phyloP scores from a whole-genome alignment of 2,888 invertebrate genomes.

The Microplitis manilae region DNA sequence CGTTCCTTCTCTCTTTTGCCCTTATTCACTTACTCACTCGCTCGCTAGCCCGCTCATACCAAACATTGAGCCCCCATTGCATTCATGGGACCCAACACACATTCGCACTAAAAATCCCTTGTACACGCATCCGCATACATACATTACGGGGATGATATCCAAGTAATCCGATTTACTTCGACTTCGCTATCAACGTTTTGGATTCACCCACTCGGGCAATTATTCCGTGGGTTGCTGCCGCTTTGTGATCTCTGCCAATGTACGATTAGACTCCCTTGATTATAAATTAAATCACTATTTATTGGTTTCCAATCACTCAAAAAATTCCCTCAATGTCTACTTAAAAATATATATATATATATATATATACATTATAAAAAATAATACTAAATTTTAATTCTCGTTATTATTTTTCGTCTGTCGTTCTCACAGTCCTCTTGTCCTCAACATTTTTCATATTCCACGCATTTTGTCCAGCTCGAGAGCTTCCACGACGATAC shows the following conservation, averaged over 20 bases:
- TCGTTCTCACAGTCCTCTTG: slow-evolving; percentile 36
- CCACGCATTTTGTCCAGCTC: slow-evolving; percentile 28
- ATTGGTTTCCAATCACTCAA: slow-evolving; percentile 42
- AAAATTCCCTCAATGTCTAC: not conserved
- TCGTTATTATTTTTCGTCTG: slow-evolving; percentile 22
- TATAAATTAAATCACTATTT: slow-evolving; percentile 52
- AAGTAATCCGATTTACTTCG: slow-evolving; percentile 71
- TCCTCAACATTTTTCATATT: slow-evolving; percentile 38
- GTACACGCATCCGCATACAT: slow-evolving; percentile 55
- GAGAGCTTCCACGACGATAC: slow-evolving; percentile 27
- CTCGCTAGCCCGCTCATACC: slow-evolving; percentile 32
- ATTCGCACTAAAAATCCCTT: slow-evolving; percentile 36
- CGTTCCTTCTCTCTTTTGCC: slow-evolving; percentile 13
- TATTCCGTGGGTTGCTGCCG: slow-evolving; percentile 57
- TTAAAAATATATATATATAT: not conserved
- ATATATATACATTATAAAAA: not conserved
- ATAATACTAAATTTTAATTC: slow-evolving; percentile 7
- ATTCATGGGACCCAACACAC: slow-evolving; percentile 18
- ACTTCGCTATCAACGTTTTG: slow-evolving; percentile 70
- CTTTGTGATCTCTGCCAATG: slow-evolving; percentile 32
- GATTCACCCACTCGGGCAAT: slow-evolving; percentile 66
- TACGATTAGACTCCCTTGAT: slow-evolving; percentile 53
- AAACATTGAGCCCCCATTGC: slow-evolving; percentile 2
- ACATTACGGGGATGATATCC: slow-evolving; percentile 71
- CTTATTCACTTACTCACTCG: too few species aligned